A percentile compares a stretch with the other conserved stretches of the same genome.
Conservation (phyloP, 2,113 vertebrate genomes). For the Clinocottus analis region DNA sequence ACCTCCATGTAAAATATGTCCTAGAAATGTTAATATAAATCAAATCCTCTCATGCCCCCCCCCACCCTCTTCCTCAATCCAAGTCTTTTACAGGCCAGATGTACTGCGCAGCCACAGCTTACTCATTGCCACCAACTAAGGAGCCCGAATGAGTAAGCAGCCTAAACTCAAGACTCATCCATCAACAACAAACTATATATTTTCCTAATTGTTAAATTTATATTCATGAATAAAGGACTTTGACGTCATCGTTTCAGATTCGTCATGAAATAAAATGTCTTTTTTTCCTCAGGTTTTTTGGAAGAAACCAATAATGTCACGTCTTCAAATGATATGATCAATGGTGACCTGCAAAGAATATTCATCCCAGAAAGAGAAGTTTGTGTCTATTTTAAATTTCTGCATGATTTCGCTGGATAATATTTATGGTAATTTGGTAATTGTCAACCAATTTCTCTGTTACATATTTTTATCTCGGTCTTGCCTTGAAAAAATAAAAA, state of each 20-base stretch:
- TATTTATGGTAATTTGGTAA: not conserved
- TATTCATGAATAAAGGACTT: too few relatives aligned
- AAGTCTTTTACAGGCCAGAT: not conserved
- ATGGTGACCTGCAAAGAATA: too few relatives aligned
- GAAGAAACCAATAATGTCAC: too few relatives aligned
- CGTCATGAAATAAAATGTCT: too few relatives aligned
- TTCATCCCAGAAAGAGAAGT: too few relatives aligned
- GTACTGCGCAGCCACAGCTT: not conserved
- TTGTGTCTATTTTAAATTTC: too few relatives aligned
- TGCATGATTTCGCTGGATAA: too few relatives aligned
- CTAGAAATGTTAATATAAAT: not conserved
- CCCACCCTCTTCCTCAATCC: not conserved
- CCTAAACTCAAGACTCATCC: slow-evolving; percentile 9
- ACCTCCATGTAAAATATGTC: not conserved
- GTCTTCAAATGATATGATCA: too few relatives aligned
- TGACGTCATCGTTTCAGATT: too few relatives aligned
- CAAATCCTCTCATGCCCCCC: not conserved
- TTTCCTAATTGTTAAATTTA: not conserved
- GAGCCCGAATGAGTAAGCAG: slow-evolving; percentile 18
- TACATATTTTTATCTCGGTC: not conserved
- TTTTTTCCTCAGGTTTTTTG: too few relatives aligned
- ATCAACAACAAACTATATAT: not conserved
- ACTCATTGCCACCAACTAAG: not conserved
- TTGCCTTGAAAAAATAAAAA: not conserved
- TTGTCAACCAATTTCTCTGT: not conserved